These are phyloP conservation scores for Cryptomyrus ogoouensis DNA, from an alignment of 2,113 vertebrate species.

Conservation along the genomic window DNA sequence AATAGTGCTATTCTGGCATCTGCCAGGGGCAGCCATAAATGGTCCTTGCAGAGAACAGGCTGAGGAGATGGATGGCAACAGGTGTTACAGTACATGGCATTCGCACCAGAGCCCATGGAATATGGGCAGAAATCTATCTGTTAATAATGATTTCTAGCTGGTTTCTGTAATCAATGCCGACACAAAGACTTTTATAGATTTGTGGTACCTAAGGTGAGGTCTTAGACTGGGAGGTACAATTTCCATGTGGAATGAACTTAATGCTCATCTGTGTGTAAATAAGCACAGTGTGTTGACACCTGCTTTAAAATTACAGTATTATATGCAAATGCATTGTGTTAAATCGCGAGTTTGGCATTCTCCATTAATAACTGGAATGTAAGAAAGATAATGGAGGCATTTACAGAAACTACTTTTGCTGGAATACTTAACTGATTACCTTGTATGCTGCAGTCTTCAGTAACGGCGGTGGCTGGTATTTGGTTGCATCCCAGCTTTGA, in stretches of 20 bases:
- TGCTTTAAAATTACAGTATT: background rate
- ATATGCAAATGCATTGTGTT: background rate
- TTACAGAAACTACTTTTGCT: background rate
- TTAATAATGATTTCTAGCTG: background rate
- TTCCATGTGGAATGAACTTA: background rate
- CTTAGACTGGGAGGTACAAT: too few relatives aligned
- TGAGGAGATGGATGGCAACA: constrained; percentile 54
- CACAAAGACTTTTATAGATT: background rate
- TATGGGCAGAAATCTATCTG: background rate
- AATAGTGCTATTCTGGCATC: constrained; percentile 50
- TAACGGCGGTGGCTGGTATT: background rate
- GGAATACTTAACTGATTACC: background rate
- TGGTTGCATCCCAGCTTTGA: background rate
- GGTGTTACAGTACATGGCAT: constrained; percentile 39
- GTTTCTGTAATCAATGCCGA: background rate
- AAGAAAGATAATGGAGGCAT: background rate
- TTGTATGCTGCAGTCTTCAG: background rate
- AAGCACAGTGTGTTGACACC: background rate
- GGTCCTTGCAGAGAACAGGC: constrained; percentile 47
- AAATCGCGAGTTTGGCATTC: background rate
- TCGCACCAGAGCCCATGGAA: background rate
- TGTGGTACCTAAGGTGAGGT: background rate
- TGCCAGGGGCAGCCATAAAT: constrained; percentile 59
- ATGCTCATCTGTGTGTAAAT: background rate
- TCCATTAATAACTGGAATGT: background rate